These are phyloP conservation scores for Drosophila lini DNA, from an alignment of 1,140 invertebrate species.

Conservation along the genomic window DNA sequence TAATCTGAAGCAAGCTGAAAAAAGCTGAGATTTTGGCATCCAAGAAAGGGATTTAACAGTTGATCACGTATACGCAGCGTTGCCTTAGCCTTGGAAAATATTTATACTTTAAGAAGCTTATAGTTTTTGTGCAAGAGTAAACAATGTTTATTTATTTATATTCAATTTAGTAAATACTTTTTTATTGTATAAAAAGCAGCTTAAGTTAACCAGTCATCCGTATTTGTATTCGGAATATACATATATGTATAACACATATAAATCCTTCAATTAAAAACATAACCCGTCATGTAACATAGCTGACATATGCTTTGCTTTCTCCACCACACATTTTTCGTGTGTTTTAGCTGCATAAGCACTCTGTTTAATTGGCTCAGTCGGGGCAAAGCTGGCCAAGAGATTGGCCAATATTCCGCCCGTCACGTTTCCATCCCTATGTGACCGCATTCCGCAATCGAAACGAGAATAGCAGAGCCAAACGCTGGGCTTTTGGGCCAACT, in stretches of 20 bases:
- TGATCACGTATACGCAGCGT: conserved; percentile 13
- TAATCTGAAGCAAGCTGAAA: not conserved
- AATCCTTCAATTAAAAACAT: conserved; percentile 17
- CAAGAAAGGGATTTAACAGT: not conserved
- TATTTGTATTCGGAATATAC: not conserved
- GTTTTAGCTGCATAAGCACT: conserved; percentile 22
- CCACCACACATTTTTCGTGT: not conserved
- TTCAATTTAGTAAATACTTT: not conserved
- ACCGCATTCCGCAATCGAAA: conserved; percentile 36
- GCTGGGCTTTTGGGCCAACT: conserved; percentile 17
- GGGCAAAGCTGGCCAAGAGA: conserved; percentile 1
- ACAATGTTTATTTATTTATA: too few relatives aligned
- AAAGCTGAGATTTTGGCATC: not conserved
- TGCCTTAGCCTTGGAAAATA: not conserved
- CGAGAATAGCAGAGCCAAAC: not conserved
- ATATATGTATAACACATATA: not conserved
- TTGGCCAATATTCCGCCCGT: conserved; percentile 27
- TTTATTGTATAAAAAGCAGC: not conserved
- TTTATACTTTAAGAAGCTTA: conserved; percentile 2
- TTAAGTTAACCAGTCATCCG: not conserved
- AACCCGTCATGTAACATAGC: not conserved
- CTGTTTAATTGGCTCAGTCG: conserved; percentile 20
- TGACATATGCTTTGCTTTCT: not conserved
- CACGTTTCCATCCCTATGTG: conserved; percentile 23
- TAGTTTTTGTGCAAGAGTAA: not conserved